Percentiles rank a stretch among this genome's conserved stretches.
Conservation (phyloP, 2,113 vertebrate genomes). For the Recurvirostra avosetta region DNA sequence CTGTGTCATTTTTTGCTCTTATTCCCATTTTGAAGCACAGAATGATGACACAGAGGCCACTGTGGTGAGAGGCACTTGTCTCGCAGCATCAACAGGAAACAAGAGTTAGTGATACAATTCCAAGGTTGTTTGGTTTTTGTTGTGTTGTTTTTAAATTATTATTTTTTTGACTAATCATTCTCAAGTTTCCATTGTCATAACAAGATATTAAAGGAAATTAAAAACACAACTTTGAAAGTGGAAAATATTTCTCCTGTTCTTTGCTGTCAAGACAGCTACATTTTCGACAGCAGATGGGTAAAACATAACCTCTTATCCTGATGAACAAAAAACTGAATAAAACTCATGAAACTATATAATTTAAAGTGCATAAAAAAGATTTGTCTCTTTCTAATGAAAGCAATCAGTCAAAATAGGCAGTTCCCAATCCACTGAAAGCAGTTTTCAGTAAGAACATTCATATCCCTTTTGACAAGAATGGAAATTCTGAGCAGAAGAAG, state of each 20-base stretch:
- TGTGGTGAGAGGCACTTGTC: not conserved
- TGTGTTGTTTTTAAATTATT: not conserved
- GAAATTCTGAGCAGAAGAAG: not conserved
- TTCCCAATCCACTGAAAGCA: not conserved
- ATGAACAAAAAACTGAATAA: constrained; percentile 30
- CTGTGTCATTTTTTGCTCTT: not conserved
- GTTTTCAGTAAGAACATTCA: not conserved
- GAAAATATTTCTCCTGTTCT: constrained; percentile 24
- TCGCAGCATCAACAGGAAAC: not conserved
- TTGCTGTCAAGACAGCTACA: constrained; percentile 16
- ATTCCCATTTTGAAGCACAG: not conserved
- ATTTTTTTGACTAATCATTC: not conserved
- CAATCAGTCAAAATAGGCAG: constrained; percentile 39
- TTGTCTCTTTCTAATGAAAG: constrained; percentile 40
- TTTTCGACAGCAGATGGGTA: not conserved
- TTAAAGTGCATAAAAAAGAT: constrained; percentile 14
- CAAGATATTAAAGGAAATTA: constrained; percentile 10
- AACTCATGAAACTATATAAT: not conserved
- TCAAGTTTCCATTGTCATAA: constrained; percentile 8
- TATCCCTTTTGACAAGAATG: constrained; percentile 7
- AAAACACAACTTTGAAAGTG: not conserved
- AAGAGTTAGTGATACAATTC: not conserved
- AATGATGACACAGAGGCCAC: not conserved
- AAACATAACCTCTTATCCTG: constrained; percentile 2
- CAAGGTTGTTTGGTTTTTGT: not conserved